Evolutionary conservation across 2,797 vertebrate genomes (phyloP).

Genomic region (Arctocebus calabarensis): DNA sequence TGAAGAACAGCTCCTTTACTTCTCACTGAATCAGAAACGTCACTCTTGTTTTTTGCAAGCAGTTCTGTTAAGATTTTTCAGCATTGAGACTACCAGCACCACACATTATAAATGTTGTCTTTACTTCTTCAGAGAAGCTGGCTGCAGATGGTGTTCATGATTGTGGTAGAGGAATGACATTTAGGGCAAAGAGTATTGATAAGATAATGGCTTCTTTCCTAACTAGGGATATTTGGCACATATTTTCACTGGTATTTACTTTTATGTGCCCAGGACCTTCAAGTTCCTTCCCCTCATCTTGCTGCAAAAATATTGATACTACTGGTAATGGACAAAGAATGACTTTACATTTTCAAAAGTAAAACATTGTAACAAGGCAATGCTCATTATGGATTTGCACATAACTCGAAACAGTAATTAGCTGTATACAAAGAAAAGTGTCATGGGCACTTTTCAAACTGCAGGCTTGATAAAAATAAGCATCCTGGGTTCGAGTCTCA

Average conservation of each 20-base stretch:
- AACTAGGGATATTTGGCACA: conserved; percentile 20
- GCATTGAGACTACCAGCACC: conserved; percentile 9
- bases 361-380: not conserved
- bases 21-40: not conserved
- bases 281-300: not conserved
- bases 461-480: not conserved
- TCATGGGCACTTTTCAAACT: conserved; percentile 48
- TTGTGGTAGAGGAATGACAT: conserved; percentile 59
- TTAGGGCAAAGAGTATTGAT: conserved; percentile 57
- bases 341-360: conserved; percentile 51
- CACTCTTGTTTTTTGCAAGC: not conserved
- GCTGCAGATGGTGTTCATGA: conserved; percentile 54
- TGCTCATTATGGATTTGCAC: not conserved
- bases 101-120: conserved; percentile 50
- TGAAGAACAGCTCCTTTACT: not conserved
- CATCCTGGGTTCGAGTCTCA: not conserved
- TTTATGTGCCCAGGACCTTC: conserved; percentile 33
- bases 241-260: conserved; percentile 40
- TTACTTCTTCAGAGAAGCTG: conserved; percentile 29
- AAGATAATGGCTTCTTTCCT: conserved; percentile 49
- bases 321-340: conserved; percentile 57
- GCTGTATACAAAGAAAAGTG: not conserved
- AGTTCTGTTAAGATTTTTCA: conserved; percentile 26
- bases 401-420: conserved; percentile 14
- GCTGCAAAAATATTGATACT: conserved; percentile 55